Percentiles rank a stretch among this genome's conserved stretches.
These are phyloP conservation scores for Dioctria linearis DNA, from an alignment of 2,888 invertebrate genomes.

Conservation along the genomic window DNA sequence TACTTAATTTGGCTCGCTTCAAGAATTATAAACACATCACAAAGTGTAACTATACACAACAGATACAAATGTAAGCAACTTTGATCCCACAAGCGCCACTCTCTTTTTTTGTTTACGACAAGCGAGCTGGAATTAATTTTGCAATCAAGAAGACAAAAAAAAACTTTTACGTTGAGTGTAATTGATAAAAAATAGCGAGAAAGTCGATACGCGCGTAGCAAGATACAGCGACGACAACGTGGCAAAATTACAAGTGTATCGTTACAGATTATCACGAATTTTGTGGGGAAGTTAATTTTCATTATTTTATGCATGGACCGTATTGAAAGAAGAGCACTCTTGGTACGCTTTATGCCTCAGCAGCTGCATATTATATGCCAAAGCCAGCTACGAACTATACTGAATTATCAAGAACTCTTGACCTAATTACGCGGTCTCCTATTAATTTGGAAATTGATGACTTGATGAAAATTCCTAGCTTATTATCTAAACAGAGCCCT, in stretches of 20 bases:
- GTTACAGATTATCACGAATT: background rate
- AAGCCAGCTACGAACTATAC: background rate
- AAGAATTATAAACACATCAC: background rate
- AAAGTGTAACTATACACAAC: background rate
- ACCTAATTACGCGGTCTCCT: slow-evolving; percentile 31
- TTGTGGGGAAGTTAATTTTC: background rate
- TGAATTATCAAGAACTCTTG: slow-evolving; percentile 10
- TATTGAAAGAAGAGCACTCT: background rate
- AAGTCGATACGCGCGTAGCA: slow-evolving; percentile 15
- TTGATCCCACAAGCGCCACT: slow-evolving; percentile 1
- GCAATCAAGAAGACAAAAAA: slow-evolving; percentile 27
- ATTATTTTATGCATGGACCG: background rate
- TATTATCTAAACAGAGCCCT: background rate
- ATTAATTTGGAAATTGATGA: slow-evolving; percentile 20
- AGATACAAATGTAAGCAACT: slow-evolving; percentile 4
- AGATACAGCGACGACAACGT: slow-evolving; percentile 8
- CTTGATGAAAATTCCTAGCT: background rate
- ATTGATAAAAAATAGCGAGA: slow-evolving; percentile 18
- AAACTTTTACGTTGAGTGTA: slow-evolving; percentile 14
- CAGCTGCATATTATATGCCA: no score
- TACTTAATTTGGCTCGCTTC: no score
- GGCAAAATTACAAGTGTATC: background rate
- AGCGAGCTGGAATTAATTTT: slow-evolving; percentile 3
- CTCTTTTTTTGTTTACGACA: slow-evolving; percentile 32
- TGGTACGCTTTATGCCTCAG: no score